Evolutionary conservation across 2,888 invertebrate species (phyloP), one percentile per base, ranked within the genome.

Genomic region (Sericinus montela): DNA sequence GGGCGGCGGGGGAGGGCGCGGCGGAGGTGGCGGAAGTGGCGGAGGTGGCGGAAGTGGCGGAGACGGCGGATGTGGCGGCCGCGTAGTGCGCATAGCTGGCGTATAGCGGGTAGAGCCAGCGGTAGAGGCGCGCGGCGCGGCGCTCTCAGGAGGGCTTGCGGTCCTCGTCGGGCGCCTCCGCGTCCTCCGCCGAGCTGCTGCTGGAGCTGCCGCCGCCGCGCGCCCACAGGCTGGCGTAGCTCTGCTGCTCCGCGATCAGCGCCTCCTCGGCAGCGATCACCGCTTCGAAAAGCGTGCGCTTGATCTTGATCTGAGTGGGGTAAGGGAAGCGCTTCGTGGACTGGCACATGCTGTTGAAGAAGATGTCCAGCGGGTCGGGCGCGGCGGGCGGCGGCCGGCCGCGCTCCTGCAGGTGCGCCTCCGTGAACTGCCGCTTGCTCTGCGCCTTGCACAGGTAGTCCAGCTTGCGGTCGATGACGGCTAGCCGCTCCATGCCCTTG

Each of bases 291-390:
- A 87, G 65, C 42, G 69, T 67, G 56, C 72, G 69, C 69, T 85
- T 86, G 55, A 87, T 82, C 60, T 74, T 73, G 53, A 87, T 76
- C 67, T 87, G 87, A 51, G 82, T 70, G 19, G 75, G 75, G 60
- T 75, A 83, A 11, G 87, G 80, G 54, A 87, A 69, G 29, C 86
- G 74, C 67, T 84, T 84, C 29, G 86, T 81, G 39, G 82, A 72
- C 67, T 86, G 84, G 63, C 86, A 86, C 87, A 87, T 87, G 72
- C 85, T 71, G 66, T 75, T 80, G 71, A 87, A 87, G 71, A 87
- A 87, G 51, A 79, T 80, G 65, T 85, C 85, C 41, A 85, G 72
- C 43, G 85, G 81, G 62, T 84, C 83, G 13, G 74, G 72, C 44
- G 51, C 49, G 37, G 56, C 53, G 29, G 54, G 39, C 42, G 57